Conservation (phyloP, 2,113 vertebrate species). For the Origma solitaria region DNA sequence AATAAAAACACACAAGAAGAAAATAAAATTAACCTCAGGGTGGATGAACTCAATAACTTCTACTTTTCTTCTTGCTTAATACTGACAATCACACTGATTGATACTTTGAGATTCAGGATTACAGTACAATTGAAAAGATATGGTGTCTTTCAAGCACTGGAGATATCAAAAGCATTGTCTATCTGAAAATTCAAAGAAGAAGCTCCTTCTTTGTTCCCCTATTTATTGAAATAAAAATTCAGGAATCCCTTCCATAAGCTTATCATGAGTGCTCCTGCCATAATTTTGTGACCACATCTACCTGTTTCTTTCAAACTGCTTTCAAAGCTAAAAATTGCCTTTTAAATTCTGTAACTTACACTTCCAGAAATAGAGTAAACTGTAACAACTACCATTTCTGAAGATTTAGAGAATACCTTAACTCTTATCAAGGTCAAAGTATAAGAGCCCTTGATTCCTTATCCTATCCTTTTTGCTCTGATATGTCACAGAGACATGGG, state of each 20-base stretch:
- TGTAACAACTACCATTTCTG: not conserved
- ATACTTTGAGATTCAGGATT: not conserved
- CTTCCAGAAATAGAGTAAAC: not conserved
- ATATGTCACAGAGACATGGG: not conserved
- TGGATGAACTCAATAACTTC: rapidly evolving
- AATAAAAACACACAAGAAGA: not conserved
- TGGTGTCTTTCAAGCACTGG: not conserved
- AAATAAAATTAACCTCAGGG: not conserved
- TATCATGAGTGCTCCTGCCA: not conserved
- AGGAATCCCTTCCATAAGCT: not conserved
- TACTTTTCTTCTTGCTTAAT: not conserved
- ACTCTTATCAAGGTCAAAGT: not conserved
- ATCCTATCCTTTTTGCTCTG: not conserved
- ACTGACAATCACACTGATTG: not conserved
- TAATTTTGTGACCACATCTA: not conserved
- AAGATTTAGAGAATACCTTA: not conserved
- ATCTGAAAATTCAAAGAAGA: not conserved
- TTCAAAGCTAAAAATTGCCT: not conserved
- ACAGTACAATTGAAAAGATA: not conserved
- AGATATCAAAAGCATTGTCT: not conserved
- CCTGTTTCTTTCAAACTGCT: not conserved
- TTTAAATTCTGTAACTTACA: not conserved
- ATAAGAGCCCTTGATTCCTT: not conserved
- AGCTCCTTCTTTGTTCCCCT: not conserved
- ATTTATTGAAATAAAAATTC: not conserved